Base-by-base conservation (phyloP, 2,888 invertebrate genomes). In the Cephus rjabovi region DNA sequence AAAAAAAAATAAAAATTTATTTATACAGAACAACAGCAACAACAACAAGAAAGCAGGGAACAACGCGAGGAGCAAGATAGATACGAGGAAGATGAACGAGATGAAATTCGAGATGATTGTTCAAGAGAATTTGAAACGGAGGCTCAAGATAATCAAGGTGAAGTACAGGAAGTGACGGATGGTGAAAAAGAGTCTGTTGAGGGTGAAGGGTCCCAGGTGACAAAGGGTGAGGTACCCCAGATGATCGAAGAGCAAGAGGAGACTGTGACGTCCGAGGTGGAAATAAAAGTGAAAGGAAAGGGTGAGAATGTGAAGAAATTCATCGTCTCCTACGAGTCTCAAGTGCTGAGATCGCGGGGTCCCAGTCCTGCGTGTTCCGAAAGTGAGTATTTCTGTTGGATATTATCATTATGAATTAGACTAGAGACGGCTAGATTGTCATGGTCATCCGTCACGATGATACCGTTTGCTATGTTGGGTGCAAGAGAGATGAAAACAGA, bases 251-350 rank as follows among this genome's bases (percentile, higher is more conserved):
- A 87, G 11, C 83, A 82, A 74, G 83, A 82, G 56, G 85, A 83
- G 12, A 34, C 30, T n/a, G 30, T 31, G 84, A 34, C 31, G 40
- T 40, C 40, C 2, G 90, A 91, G 74, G 83, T 89, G 40, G 89
- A 88, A 77, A 86, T 90, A 56, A 90, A 89, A 35, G 86, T 90
- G 40, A 88, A 88, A 83, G 88, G 87, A 79, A 82, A 85, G 12
- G 90, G 89, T 34, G 90, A 91, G 74, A 84, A 87, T 56, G 89
- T 91, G 70, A 91, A 91, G 81, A 91, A 91, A 75, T 90, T 89
- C 77, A 87, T 91, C 76, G 89, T 89, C 23, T 90, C 91, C 23
- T 91, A 91, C 79, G 91, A 91, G 79, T 88, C 90, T 11, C 89
- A 90, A 75, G 87, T 91, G 11, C 75, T 90, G 11, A 86, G 86